A percentile compares a stretch with the other conserved stretches of the same genome.
These are phyloP conservation scores for Vesta saturnalis DNA, from an alignment of 2,888 invertebrate species.

Conservation along the genomic window DNA sequence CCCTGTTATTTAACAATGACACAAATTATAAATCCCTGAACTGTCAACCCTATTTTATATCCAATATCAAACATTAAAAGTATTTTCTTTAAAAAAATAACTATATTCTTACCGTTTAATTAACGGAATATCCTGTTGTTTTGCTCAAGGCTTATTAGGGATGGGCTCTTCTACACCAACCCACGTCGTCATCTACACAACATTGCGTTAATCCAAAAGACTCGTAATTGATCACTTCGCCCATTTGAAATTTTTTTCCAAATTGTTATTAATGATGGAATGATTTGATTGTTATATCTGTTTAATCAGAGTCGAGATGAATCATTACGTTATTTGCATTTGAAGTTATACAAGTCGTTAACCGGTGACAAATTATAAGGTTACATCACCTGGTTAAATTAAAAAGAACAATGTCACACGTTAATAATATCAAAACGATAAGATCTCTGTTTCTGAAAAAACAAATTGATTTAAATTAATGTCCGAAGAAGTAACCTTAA, in stretches of 20 bases:
- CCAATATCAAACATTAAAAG: not conserved
- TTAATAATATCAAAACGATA: not conserved
- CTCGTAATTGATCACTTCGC: not conserved
- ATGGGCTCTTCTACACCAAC: constrained; percentile 19
- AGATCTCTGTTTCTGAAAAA: not conserved
- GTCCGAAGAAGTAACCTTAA: constrained; percentile 3
- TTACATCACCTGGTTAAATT: not conserved
- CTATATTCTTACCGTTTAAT: constrained; percentile 11
- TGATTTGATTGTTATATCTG: not conserved
- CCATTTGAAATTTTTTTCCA: not conserved
- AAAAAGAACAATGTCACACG: not conserved
- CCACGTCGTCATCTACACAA: not conserved
- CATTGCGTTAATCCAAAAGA: not conserved
- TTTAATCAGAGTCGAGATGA: constrained; percentile 20
- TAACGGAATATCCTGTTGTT: constrained; percentile 43
- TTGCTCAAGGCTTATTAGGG: constrained; percentile 17
- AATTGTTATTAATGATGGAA: not conserved
- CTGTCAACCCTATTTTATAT: not conserved
- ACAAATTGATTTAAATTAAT: not conserved
- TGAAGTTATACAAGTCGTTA: constrained; percentile 37
- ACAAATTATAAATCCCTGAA: not conserved
- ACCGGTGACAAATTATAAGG: constrained; percentile 21
- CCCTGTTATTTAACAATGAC: not conserved
- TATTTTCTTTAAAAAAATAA: not conserved
- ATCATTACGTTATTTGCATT: constrained; percentile 36